These are phyloP conservation scores for Bellardia pandia DNA, from an alignment of 2,888 invertebrate species.

Conservation along the genomic window DNA sequence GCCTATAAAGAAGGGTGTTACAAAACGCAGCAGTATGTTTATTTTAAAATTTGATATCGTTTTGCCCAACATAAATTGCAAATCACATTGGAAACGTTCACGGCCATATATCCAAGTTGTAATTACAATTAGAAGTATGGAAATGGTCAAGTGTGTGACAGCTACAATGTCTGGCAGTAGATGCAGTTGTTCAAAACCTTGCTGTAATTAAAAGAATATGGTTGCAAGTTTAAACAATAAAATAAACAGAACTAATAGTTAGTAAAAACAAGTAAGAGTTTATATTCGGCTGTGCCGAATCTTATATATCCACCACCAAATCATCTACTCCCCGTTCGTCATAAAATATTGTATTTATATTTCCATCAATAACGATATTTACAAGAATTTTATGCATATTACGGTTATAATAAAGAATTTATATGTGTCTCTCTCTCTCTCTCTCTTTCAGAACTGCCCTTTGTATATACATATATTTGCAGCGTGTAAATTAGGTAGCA, in stretches of 20 bases:
- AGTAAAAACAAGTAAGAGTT: not conserved
- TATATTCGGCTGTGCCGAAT: too few species aligned
- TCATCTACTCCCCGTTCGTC: too few species aligned
- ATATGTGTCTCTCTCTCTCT: too few species aligned
- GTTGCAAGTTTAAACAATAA: not conserved
- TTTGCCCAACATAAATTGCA: constrained; percentile 89
- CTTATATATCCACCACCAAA: too few species aligned
- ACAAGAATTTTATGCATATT: too few species aligned
- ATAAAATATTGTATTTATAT: too few species aligned
- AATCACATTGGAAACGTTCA: constrained; percentile 87
- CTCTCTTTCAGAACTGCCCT: too few species aligned
- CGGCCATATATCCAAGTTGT: constrained; percentile 93
- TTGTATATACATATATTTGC: too few species aligned
- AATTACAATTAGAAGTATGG: constrained; percentile 90
- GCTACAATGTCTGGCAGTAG: constrained; percentile 78
- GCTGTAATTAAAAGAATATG: constrained; percentile 72
- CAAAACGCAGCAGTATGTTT: constrained; percentile 79
- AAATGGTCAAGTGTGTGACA: constrained; percentile 84
- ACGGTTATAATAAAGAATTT: too few species aligned
- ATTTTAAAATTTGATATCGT: constrained; percentile 85
- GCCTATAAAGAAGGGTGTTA: constrained; percentile 80
- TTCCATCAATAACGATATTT: too few species aligned
- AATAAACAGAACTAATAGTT: not conserved
- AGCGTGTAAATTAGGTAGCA: too few species aligned
- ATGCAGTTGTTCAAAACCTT: constrained; percentile 80